Evolutionary conservation across 2,113 vertebrate species (phyloP).

Genomic region (Pseudorasbora parva): DNA sequence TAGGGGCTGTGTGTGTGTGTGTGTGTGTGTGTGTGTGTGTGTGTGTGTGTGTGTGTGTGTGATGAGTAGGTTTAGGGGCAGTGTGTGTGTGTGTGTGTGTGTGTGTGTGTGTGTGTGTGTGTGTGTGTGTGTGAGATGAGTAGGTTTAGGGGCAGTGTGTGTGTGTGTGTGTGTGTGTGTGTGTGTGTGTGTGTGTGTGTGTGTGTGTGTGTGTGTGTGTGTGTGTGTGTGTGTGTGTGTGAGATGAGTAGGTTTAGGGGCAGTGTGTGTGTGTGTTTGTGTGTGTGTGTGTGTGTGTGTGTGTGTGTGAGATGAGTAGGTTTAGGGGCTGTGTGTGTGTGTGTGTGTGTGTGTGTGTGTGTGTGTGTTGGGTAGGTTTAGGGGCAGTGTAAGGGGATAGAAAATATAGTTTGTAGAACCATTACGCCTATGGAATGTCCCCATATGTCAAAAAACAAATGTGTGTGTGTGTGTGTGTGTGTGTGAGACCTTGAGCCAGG

Average conservation of each 20-base stretch:
- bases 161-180: neutral
- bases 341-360: neutral
- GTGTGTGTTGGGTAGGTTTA: no score
- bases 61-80: no score
- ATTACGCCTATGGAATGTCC: no score
- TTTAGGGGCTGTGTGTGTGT: neutral
- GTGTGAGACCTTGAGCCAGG: slow-evolving; percentile 91
- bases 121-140: neutral
- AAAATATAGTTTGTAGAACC: no score
- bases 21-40: neutral
- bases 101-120: neutral
- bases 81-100: neutral
- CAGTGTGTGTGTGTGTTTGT: neutral
- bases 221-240: neutral
- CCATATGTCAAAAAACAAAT: no score
- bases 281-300: neutral
- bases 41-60: no score
- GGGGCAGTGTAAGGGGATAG: no score
- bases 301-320: neutral
- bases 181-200: neutral
- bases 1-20: neutral
- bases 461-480: neutral
- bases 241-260: no score
- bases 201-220: neutral
- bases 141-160: no score